Percentiles rank a stretch among this genome's conserved stretches.
Evolutionary conservation across 1,140 invertebrate genomes (phyloP).

Genomic region (Drosophila orena): DNA sequence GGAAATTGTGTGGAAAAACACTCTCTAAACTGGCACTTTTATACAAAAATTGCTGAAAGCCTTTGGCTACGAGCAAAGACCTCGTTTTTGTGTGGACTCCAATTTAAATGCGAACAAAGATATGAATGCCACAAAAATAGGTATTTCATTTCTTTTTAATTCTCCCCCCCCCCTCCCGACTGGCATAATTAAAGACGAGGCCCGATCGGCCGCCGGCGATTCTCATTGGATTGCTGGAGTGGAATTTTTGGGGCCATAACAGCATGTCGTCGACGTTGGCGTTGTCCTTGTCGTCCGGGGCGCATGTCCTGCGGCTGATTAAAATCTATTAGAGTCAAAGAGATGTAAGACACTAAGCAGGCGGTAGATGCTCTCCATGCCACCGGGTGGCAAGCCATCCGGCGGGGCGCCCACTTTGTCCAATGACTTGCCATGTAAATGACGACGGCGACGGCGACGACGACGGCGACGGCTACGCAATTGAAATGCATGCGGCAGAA

Average conservation of each 20-base stretch:
- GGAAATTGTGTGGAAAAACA: constrained; percentile 75
- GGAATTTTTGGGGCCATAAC: constrained; percentile 57
- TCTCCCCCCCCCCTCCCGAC: no score
- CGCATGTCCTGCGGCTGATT: constrained; percentile 81
- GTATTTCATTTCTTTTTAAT: constrained; percentile 14
- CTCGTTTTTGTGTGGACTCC: neutral
- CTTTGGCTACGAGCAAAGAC: constrained; percentile 9
- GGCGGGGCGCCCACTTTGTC: constrained; percentile 25
- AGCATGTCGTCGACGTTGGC: constrained; percentile 59
- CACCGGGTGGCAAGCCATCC: neutral
- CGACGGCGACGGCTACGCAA: constrained; percentile 54
- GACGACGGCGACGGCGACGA: constrained; percentile 53
- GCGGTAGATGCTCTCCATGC: constrained; percentile 11
- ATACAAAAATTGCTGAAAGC: constrained; percentile 4
- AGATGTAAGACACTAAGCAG: constrained; percentile 73
- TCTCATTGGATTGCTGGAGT: constrained; percentile 47
- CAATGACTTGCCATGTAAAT: constrained; percentile 80
- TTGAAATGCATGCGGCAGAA: constrained; percentile 76
- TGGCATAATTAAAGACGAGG: constrained; percentile 71
- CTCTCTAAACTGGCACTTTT: constrained; percentile 22
- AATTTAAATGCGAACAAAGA: constrained; percentile 18
- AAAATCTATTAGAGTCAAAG: constrained; percentile 84
- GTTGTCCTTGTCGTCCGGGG: constrained; percentile 56
- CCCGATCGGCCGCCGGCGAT: constrained; percentile 28
- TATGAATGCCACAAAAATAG: constrained; percentile 13